A percentile compares a stretch with the other conserved stretches of the same genome.
phyloP scores from a whole-genome alignment of 2,888 invertebrate species.

The Cheilosia scutellata region DNA sequence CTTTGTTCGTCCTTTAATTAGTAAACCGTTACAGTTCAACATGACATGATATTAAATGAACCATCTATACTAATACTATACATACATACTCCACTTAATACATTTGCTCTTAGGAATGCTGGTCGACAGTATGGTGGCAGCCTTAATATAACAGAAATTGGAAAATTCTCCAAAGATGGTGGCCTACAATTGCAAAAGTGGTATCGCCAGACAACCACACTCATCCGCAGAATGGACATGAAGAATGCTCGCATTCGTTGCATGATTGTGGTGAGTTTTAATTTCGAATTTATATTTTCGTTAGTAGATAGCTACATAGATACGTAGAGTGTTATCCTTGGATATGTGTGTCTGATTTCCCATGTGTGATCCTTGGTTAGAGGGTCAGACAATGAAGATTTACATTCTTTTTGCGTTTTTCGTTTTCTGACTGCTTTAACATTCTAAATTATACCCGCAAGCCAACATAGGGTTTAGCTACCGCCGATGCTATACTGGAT shows the following conservation, averaged over 20 bases:
- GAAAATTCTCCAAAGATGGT: slow-evolving; percentile 83
- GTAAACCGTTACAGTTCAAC: too few relatives aligned
- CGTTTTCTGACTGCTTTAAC: slow-evolving; percentile 59
- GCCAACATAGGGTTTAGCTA: slow-evolving; percentile 37
- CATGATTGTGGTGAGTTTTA: slow-evolving; percentile 85
- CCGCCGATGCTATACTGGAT: slow-evolving; percentile 18
- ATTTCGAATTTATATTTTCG: slow-evolving; percentile 31
- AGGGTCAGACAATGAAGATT: slow-evolving; percentile 72
- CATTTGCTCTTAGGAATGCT: slow-evolving; percentile 83
- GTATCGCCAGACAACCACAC: slow-evolving; percentile 80
- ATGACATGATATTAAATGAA: too few relatives aligned
- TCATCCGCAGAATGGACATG: slow-evolving; percentile 85
- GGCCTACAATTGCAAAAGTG: slow-evolving; percentile 80
- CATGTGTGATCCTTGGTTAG: slow-evolving; percentile 72
- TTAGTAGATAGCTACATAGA: neutral
- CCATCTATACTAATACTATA: neutral
- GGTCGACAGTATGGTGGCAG: slow-evolving; percentile 85
- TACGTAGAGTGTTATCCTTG: slow-evolving; percentile 13
- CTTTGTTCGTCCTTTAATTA: too few relatives aligned
- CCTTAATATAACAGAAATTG: slow-evolving; percentile 84
- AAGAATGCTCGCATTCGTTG: slow-evolving; percentile 86
- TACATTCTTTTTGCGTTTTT: slow-evolving; percentile 60
- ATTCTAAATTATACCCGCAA: slow-evolving; percentile 68
- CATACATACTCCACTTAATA: neutral
- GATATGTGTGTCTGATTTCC: slow-evolving; percentile 76